These are phyloP conservation scores for Paratrypauchen microcephalus DNA, from an alignment of 2,797 vertebrate genomes.

Conservation along the genomic window DNA sequence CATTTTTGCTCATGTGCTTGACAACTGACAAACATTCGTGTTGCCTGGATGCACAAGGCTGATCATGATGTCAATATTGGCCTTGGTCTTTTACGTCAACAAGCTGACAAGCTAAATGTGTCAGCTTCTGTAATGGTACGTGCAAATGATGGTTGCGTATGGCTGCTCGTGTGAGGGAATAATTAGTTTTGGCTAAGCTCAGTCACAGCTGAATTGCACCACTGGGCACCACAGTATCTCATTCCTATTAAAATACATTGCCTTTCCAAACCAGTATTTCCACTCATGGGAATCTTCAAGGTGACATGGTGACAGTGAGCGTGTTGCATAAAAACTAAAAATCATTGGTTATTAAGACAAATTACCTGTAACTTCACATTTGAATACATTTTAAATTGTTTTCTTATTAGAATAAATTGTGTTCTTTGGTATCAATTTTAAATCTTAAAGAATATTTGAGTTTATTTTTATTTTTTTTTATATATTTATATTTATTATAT, in stretches of 20 bases:
- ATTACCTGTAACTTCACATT: background rate
- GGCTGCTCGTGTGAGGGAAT: slow-evolving; percentile 13
- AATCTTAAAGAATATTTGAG: too few relatives aligned
- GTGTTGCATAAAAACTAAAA: slow-evolving; percentile 3
- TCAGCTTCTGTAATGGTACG: background rate
- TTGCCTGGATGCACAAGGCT: background rate
- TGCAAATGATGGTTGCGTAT: background rate
- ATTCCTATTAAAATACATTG: slow-evolving; percentile 31
- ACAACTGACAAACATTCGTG: background rate
- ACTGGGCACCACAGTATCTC: slow-evolving; percentile 20
- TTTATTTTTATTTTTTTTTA: too few relatives aligned
- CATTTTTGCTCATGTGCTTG: background rate
- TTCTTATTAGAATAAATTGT: too few relatives aligned
- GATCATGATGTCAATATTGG: background rate
- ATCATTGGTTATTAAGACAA: background rate
- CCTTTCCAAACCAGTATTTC: slow-evolving; percentile 11
- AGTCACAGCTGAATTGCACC: slow-evolving; percentile 15
- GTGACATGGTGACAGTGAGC: background rate
- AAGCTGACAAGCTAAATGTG: background rate
- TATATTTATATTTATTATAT: too few relatives aligned
- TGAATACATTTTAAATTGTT: too few relatives aligned
- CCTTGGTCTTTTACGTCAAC: background rate
- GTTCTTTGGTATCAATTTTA: too few relatives aligned
- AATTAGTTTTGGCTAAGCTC: slow-evolving; percentile 13
- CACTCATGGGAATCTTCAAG: slow-evolving; percentile 14